These are phyloP conservation scores for Umimayanthus chanpuru DNA, from an alignment of 92 coral and sea anemone species.

Conservation along the genomic window DNA sequence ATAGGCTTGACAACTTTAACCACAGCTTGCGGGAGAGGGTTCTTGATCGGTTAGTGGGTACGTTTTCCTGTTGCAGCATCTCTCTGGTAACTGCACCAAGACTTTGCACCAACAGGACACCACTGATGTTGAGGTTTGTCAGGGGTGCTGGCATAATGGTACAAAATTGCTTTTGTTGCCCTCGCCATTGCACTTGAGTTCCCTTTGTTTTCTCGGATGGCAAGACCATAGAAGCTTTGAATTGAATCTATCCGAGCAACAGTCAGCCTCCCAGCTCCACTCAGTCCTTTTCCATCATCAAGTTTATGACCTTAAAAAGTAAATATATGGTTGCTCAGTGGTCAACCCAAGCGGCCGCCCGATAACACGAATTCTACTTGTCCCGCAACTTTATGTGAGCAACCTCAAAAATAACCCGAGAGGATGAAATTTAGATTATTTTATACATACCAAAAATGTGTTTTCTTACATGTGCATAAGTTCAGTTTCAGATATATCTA, in stretches of 20 bases:
- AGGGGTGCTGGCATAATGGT: constrained; percentile 60
- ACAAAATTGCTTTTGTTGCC: constrained; percentile 62
- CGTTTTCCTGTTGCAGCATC: constrained; percentile 46
- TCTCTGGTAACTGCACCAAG: constrained; percentile 69
- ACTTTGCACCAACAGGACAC: constrained; percentile 50
- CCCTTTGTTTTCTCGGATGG: constrained; percentile 67
- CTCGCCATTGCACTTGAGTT: constrained; percentile 58
- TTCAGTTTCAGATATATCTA: too few species aligned
- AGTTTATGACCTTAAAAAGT: constrained; percentile 37
- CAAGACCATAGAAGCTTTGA: constrained; percentile 65
- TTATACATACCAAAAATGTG: too few species aligned
- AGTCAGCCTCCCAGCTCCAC: constrained; percentile 62
- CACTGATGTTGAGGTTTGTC: constrained; percentile 57
- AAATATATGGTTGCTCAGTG: too few species aligned
- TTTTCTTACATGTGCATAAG: too few species aligned
- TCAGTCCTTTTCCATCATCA: constrained; percentile 50
- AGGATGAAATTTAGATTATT: too few species aligned
- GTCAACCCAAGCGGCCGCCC: too few species aligned
- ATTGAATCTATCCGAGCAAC: constrained; percentile 50
- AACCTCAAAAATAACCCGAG: too few species aligned
- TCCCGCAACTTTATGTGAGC: too few species aligned
- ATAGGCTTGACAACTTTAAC: constrained; percentile 53
- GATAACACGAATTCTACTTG: too few species aligned
- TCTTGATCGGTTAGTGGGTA: constrained; percentile 54
- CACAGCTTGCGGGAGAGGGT: constrained; percentile 58